Evolutionary conservation across 2,888 invertebrate genomes (phyloP), one percentile per base, ranked within the genome.

Genomic region (Nebria brevicollis): DNA sequence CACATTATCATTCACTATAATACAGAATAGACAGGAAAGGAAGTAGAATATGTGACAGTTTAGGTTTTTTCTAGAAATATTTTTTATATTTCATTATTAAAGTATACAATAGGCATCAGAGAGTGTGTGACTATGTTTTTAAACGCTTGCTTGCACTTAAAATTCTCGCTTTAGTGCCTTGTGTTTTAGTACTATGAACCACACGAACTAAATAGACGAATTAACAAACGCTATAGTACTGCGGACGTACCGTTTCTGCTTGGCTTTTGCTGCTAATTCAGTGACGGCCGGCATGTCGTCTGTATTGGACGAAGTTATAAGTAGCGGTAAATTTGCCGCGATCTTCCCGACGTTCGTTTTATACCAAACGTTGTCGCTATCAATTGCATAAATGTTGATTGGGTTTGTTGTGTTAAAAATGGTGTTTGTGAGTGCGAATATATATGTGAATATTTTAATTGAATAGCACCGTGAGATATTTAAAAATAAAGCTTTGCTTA

Each of bases 401-500:
- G 73, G 10, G 73, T 2, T 34, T 73, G 41, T n/a, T 42, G 26
- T 41, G 13, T 73, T 34, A 41, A 0, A 34, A 34, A 34, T 15
- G 13, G 43, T 73, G 73, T 73, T 26, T 34, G 26, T 70, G 70
- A 26, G 11, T 70, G 20, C 11, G 34, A 26, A 70, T 68, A 20
- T 68, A 15, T n/a, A 70, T 70, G 70, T 70, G 70, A 13, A 70
- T 70, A 25, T 26, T 70, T 26, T 26, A 26, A 54, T 11, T 72
- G 64, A n/a, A 26, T 34, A 34, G 77, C 68, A 20, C 20, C 65
- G 20, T 72, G 41, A 34, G 77, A 25, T 26, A 65, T 74, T 79
- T 79, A 79, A 74, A 78, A 79, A 79, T 74, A 79, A 73, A 34
- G 66, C 68, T 74, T 79, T 54, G 79, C 68, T 75, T 75, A 79